These are phyloP conservation scores for Pteruthius melanotis DNA, from an alignment of 2,113 vertebrate species.

Conservation along the genomic window DNA sequence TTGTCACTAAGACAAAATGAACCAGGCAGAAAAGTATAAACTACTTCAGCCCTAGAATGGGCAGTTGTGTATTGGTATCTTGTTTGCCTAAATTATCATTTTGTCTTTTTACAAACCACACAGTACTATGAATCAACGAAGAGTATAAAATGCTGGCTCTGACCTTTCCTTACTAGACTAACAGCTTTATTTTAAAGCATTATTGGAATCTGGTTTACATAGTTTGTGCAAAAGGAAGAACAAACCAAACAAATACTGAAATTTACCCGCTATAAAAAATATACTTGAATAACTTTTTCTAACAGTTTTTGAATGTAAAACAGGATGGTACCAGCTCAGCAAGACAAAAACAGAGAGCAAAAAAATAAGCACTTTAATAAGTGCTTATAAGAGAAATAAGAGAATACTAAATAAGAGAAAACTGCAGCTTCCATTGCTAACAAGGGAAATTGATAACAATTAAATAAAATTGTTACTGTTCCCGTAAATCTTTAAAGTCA, in stretches of 20 bases:
- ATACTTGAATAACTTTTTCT: not conserved
- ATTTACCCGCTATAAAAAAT: not conserved
- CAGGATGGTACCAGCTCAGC: not conserved
- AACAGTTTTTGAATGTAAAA: not conserved
- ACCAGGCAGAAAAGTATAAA: not conserved
- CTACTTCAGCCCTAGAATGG: not conserved
- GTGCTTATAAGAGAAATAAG: too few species aligned
- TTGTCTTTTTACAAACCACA: not conserved
- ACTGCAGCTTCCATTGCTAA: not conserved
- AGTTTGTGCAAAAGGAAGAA: not conserved
- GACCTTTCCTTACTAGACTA: not conserved
- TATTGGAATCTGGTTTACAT: not conserved
- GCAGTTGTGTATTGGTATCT: not conserved
- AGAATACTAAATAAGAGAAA: too few species aligned
- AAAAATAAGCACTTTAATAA: too few species aligned
- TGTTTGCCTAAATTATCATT: not conserved
- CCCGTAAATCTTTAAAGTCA: not conserved
- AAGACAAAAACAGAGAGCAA: not conserved
- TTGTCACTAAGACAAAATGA: conserved; percentile 6
- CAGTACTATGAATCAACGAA: not conserved
- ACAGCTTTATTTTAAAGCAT: not conserved
- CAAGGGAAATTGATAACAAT: not conserved
- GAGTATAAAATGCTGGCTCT: not conserved
- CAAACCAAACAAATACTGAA: not conserved
- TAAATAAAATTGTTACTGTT: not conserved